Evolutionary conservation across 2,113 vertebrate genomes (phyloP).

Genomic region (Nannobrachium achirus): DNA sequence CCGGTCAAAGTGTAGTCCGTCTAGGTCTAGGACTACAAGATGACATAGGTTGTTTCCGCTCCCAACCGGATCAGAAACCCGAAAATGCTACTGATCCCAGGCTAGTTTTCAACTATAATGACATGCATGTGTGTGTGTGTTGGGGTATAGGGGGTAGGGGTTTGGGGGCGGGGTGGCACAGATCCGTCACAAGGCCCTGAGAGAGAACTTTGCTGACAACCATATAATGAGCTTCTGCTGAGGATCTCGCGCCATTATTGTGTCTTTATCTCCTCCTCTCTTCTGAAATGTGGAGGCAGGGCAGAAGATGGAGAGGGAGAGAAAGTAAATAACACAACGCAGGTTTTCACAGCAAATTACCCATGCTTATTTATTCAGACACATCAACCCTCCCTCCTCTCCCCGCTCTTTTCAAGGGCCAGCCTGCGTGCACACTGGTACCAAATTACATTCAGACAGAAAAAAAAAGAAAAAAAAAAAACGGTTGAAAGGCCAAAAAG

Average conservation of each 20-base stretch:
- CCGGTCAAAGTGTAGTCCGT: too few relatives aligned
- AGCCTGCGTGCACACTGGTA: constrained; percentile 14
- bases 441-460: constrained; percentile 43
- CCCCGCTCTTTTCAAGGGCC: constrained; percentile 52
- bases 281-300: constrained; percentile 36
- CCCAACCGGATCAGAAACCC: too few relatives aligned
- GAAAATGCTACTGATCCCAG: too few relatives aligned
- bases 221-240: constrained; percentile 67
- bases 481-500: constrained; percentile 19
- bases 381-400: constrained; percentile 33
- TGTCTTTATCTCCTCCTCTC: constrained; percentile 67
- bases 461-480: too few relatives aligned
- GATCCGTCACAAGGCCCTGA: constrained; percentile 52
- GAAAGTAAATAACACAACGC: constrained; percentile 36
- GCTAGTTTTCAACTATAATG: constrained; percentile 14
- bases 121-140: constrained; percentile 52
- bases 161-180: constrained; percentile 33
- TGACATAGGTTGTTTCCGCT: too few relatives aligned
- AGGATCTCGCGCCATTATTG: constrained; percentile 65
- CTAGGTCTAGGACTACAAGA: too few relatives aligned
- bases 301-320: constrained; percentile 11
- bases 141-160: constrained; percentile 42
- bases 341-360: constrained; percentile 68
- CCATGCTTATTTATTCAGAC: constrained; percentile 75
- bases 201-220: constrained; percentile 68